Percentiles rank a stretch among this genome's conserved stretches.
These are phyloP conservation scores for Amblyopsis rosae DNA, from an alignment of 2,113 vertebrate species.

Conservation along the genomic window DNA sequence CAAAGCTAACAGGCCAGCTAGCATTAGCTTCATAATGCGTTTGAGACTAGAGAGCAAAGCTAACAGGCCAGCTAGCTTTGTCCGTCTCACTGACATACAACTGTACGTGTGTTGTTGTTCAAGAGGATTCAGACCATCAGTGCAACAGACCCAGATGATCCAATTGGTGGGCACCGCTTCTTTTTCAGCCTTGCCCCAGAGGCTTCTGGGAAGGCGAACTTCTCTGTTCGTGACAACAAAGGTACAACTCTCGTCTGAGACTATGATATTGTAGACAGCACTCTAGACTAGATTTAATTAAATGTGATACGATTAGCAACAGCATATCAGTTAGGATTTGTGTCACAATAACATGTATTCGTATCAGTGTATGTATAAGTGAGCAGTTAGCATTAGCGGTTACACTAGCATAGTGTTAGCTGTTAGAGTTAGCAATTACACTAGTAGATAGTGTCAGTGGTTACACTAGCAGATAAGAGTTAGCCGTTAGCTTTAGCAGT, in stretches of 20 bases:
- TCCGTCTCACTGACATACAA: neutral
- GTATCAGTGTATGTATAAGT: too few relatives aligned
- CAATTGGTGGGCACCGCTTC: constrained; percentile 87
- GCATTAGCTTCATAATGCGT: too few relatives aligned
- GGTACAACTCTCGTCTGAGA: constrained; percentile 70
- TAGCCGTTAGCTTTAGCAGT: too few relatives aligned
- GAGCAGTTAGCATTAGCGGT: too few relatives aligned
- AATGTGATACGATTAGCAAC: neutral
- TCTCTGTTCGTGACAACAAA: constrained; percentile 93
- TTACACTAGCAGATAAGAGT: too few relatives aligned
- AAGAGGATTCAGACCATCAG: constrained; percentile 94
- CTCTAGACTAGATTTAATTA: neutral
- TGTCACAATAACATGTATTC: too few relatives aligned
- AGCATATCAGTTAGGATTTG: too few relatives aligned
- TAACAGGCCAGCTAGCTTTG: neutral
- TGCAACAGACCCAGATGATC: constrained; percentile 89
- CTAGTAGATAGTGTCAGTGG: too few relatives aligned
- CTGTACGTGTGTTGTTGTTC: constrained; percentile 35
- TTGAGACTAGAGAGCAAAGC: too few relatives aligned
- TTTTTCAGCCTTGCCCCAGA: constrained; percentile 87
- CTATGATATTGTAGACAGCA: neutral
- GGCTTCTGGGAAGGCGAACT: constrained; percentile 86
- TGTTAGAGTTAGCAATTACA: too few relatives aligned
- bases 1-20: too few relatives aligned
- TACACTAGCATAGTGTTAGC: too few relatives aligned